Conservation (phyloP, 1,140 invertebrate genomes). For the Mizuhopecten yessoensis region DNA sequence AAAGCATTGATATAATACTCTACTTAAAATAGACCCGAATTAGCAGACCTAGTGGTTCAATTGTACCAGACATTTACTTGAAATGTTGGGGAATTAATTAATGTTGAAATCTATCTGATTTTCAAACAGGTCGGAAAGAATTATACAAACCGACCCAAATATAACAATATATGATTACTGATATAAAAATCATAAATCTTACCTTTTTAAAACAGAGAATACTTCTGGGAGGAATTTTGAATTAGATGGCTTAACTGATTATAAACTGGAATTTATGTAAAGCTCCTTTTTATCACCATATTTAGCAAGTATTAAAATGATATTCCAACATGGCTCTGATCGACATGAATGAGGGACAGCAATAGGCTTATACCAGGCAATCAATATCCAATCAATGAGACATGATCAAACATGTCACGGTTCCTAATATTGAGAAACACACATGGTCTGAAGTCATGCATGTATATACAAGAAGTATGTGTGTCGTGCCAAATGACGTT, state of each 20-base stretch:
- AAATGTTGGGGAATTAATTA: neutral
- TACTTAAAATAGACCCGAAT: slow-evolving; percentile 1
- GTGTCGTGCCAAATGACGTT: neutral
- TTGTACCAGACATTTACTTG: neutral
- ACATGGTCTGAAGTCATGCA: neutral
- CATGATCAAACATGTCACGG: slow-evolving; percentile 8
- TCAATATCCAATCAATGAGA: neutral
- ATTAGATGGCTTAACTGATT: neutral
- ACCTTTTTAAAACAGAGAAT: neutral
- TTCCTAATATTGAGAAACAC: neutral
- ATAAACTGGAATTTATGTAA: neutral
- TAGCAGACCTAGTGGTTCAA: neutral
- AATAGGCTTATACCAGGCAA: neutral
- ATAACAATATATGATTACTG: neutral
- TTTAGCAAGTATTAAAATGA: neutral
- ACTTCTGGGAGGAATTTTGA: neutral
- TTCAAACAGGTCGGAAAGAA: neutral
- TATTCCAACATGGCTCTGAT: slow-evolving; percentile 24
- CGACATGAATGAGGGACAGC: neutral
- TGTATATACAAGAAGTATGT: neutral
- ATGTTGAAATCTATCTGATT: neutral
- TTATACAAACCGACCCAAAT: neutral
- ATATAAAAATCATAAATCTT: neutral
- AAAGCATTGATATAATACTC: neutral
- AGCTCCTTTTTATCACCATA: neutral